These are phyloP conservation scores for Pelobates cultripes DNA, from an alignment of 2,797 vertebrate genomes.

Conservation along the genomic window DNA sequence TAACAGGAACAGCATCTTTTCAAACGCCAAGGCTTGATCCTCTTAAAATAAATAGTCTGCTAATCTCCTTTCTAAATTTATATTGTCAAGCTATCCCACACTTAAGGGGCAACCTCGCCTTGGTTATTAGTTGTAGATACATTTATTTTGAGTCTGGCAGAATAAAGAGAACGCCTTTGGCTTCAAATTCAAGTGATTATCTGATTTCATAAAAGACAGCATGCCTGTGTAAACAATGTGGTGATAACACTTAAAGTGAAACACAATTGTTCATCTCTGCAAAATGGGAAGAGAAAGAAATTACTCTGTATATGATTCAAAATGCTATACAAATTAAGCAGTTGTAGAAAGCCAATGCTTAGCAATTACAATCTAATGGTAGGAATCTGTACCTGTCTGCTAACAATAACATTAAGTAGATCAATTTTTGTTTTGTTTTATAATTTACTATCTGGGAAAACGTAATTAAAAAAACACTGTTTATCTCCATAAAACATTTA, in stretches of 20 bases:
- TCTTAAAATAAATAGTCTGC: slow-evolving; percentile 47
- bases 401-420: neutral
- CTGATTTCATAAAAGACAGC: slow-evolving; percentile 48
- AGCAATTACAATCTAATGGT: slow-evolving; percentile 20
- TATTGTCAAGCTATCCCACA: slow-evolving; percentile 36
- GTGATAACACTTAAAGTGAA: slow-evolving; percentile 54
- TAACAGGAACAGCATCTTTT: slow-evolving; percentile 5
- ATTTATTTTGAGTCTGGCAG: slow-evolving; percentile 54
- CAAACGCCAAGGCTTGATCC: slow-evolving; percentile 14
- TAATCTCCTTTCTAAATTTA: slow-evolving; percentile 49
- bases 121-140: slow-evolving; percentile 51
- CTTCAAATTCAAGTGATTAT: slow-evolving; percentile 54
- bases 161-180: slow-evolving; percentile 42
- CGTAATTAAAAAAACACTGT: neutral
- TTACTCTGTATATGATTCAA: slow-evolving; percentile 6
- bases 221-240: slow-evolving; percentile 57
- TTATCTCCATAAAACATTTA: no score
- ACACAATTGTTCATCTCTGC: slow-evolving; percentile 19
- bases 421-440: neutral
- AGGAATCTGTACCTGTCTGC: neutral
- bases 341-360: slow-evolving; percentile 19
- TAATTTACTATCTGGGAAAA: neutral
- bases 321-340: slow-evolving; percentile 2
- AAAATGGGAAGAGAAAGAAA: neutral
- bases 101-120: slow-evolving; percentile 32